These are phyloP conservation scores for Chymomyza costata DNA, from an alignment of 1,140 invertebrate genomes.

Conservation along the genomic window DNA sequence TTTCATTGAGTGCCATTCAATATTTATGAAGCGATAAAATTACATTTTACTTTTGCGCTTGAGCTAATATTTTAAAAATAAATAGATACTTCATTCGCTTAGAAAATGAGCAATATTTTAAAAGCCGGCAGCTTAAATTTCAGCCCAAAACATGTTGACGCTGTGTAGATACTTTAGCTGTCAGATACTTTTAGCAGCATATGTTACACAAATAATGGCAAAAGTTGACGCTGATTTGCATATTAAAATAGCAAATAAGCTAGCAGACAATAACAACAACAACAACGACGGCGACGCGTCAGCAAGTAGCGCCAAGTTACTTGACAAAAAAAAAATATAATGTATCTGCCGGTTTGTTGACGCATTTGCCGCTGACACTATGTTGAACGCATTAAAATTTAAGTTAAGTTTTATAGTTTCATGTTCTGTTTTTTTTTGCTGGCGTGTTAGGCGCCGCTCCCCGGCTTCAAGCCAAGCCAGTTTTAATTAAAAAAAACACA, in stretches of 20 bases:
- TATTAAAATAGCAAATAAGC: conserved; percentile 23
- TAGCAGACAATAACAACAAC: no score
- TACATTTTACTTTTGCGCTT: no score
- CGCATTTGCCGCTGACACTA: no score
- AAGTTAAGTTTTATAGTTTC: conserved; percentile 5
- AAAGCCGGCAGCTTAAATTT: conserved; percentile 34
- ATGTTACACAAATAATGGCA: conserved; percentile 7
- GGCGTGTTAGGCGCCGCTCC: conserved; percentile 4
- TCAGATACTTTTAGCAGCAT: conserved; percentile 21
- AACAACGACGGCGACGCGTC: no score
- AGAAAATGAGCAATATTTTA: no score
- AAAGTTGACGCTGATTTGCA: conserved; percentile 27
- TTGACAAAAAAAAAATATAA: not conserved
- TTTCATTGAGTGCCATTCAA: no score
- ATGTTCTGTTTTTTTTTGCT: conserved; percentile 5
- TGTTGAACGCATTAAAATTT: no score
- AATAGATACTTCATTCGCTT: no score
- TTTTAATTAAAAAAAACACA: conserved; percentile 31
- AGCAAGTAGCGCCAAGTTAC: conserved; percentile 16
- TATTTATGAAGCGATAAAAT: no score
- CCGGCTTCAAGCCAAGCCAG: conserved; percentile 3
- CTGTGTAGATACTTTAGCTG: conserved; percentile 1
- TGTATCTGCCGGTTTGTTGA: conserved; percentile 9
- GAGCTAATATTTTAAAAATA: no score
- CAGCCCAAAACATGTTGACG: not conserved